Percentiles rank a stretch among this genome's conserved stretches.
Conservation (phyloP, 2,113 vertebrate genomes). For the Murina feae region DNA sequence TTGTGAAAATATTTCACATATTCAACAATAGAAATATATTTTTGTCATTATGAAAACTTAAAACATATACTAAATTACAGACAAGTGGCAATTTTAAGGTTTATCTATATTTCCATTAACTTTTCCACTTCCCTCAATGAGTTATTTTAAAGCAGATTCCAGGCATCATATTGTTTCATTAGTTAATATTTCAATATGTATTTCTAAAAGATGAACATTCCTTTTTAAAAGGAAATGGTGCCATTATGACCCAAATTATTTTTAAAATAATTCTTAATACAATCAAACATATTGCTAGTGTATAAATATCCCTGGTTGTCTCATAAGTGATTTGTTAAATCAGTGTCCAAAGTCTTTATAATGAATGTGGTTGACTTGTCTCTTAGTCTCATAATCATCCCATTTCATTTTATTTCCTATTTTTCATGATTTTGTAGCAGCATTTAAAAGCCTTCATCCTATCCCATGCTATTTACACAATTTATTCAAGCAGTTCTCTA, state of each 20-base stretch:
- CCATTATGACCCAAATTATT: background rate
- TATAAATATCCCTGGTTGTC: background rate
- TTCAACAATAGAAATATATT: background rate
- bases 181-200: background rate
- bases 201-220: background rate
- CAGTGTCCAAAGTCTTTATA: background rate
- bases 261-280: constrained; percentile 30
- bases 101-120: background rate
- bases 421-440: constrained; percentile 12
- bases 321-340: constrained; percentile 6
- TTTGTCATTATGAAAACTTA: background rate
- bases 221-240: background rate
- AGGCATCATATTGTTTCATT: background rate
- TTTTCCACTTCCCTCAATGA: background rate
- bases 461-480: background rate
- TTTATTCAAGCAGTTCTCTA: constrained; percentile 44
- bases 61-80: background rate
- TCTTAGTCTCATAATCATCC: constrained; percentile 1
- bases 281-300: background rate
- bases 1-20: background rate
- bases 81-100: background rate
- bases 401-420: background rate
- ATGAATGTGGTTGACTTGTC: background rate
- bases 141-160: background rate
- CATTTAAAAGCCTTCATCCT: constrained; percentile 24